Evolutionary conservation across 2,888 invertebrate genomes (phyloP).

Genomic region (Ormyrus pomaceus): DNA sequence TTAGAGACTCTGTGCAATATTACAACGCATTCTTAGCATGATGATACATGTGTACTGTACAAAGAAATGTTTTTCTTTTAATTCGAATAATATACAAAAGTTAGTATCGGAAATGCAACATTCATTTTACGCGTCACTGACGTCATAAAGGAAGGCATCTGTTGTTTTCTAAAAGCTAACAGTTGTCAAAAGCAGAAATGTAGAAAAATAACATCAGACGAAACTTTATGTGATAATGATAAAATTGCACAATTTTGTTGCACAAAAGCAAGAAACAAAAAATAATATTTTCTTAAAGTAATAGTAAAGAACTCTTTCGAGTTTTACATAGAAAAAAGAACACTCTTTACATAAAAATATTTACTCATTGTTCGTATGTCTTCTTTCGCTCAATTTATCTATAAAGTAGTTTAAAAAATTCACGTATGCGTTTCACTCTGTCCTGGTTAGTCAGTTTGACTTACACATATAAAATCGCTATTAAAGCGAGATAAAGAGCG

Average conservation of each 20-base stretch:
- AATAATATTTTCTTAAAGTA: slow-evolving; percentile 23
- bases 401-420: slow-evolving; percentile 44
- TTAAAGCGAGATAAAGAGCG: slow-evolving; percentile 2
- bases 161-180: slow-evolving; percentile 52
- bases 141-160: slow-evolving; percentile 62
- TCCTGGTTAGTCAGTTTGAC: slow-evolving; percentile 3
- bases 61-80: slow-evolving; percentile 43
- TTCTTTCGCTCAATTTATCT: slow-evolving; percentile 1
- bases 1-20: slow-evolving; percentile 17
- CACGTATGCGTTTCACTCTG: slow-evolving; percentile 16
- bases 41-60: slow-evolving; percentile 49
- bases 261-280: slow-evolving; percentile 27
- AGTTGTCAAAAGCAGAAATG: not conserved
- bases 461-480: slow-evolving; percentile 35
- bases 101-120: slow-evolving; percentile 66
- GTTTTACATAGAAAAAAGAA: slow-evolving; percentile 41
- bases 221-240: slow-evolving; percentile 22
- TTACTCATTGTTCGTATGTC: slow-evolving; percentile 3
- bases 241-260: slow-evolving; percentile 62
- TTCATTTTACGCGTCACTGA: slow-evolving; percentile 60
- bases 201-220: slow-evolving; percentile 37
- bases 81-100: slow-evolving; percentile 51
- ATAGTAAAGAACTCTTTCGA: not conserved
- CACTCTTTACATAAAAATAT: slow-evolving; percentile 26
- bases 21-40: slow-evolving; percentile 10